Base-by-base conservation (phyloP, 2,888 invertebrate genomes). In the Acronicta aceris region DNA sequence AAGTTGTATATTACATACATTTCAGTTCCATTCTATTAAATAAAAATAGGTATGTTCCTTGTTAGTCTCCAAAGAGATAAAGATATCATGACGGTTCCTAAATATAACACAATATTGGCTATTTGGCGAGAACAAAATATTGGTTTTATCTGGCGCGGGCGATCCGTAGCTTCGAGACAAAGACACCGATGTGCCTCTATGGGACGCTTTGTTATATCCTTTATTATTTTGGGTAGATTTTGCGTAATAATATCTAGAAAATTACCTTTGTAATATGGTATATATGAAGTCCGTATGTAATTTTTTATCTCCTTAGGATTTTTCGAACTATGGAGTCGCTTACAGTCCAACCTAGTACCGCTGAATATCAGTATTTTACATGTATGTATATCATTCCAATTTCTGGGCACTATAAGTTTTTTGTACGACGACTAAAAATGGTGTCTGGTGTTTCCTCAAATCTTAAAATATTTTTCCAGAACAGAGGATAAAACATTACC, bases 41-140 rank as follows among this genome's bases (percentile, higher is more conserved):
- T 38, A 38, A 38, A 38, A 38, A 38, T 38, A 38, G n/a, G n/a
- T 38, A 38, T n/a, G n/a, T 38, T 38, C 36, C 45, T 51, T 74
- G 59, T 71, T 71, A 59, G 55, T 38, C 42, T 45, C 45, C 48
- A 42, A 45, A 70, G 55, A 65, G 54, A 74, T 62, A 71, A 58
- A 65, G 56, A 71, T 63, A 78, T 74, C 65, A 59, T 36, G 48
- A 13, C 27, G 53, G 48, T 60, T 65, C 58, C 59, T 74, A 76
- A 74, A 76, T 54, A 73, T 63, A 63, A 63, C 48, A 74, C 51
- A 71, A 74, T 75, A 77, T 76, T 76, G 64, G 61, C 59, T 64
- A 74, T 78, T 71, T 60, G 62, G 50, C 21, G 50, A 21, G 53
- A 58, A 41, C 51, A 57, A 67, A 68, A 69, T 78, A 78, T 75